Base-by-base conservation (phyloP, 2,797 vertebrate species). In the Sandelia bainsii region DNA sequence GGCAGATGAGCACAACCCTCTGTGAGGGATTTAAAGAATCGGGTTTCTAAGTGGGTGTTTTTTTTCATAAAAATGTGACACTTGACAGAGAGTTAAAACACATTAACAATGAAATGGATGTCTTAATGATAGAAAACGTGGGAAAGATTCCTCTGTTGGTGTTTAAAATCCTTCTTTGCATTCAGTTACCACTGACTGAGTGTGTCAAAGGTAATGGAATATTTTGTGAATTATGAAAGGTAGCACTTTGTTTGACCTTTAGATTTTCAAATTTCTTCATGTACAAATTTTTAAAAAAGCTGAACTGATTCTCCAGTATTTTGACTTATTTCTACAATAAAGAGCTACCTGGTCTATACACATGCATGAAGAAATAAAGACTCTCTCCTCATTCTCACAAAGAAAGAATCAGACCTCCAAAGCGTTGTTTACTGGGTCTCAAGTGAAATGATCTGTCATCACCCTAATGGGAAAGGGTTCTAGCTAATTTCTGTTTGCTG, bases 1-100 rank as follows among this genome's bases (percentile, higher is more conserved):
- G 87, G 81, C 83, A 92, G 79, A 90, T 65, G 80, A 85, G 83
- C 66, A 77, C 80, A 81, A 12, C 59, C 69, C 48, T 57, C 48
- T 57, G 50, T 13, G 73, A 73, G 32, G 80, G 83, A 87, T 86
- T 83, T 74, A 22, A 77, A 80, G 87, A 81, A 65, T 89, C 79
- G 11, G 34, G 83, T 91, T 90, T 82, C 86, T 60, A 60, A 80
- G 57, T 59, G 53, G 52, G 61, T 62, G 39, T 58, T 66, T 68
- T 53, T 59, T 62, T 48, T 69, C 20, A 57, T 58, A 42, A 85
- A 90, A 82, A 69, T 34, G 75, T 77, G 72, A 79, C 71, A 80
- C 61, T 66, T 69, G 69, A 80, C 44, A 51, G 58, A 50, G 71
- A 25, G 8, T 42, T 40, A 13, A 58, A 64, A 48, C 37, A 50